Percentiles rank a stretch among this genome's conserved stretches.
These are phyloP conservation scores for Macrotis lagotis DNA, from an alignment of 2,113 vertebrate species.

Conservation along the genomic window DNA sequence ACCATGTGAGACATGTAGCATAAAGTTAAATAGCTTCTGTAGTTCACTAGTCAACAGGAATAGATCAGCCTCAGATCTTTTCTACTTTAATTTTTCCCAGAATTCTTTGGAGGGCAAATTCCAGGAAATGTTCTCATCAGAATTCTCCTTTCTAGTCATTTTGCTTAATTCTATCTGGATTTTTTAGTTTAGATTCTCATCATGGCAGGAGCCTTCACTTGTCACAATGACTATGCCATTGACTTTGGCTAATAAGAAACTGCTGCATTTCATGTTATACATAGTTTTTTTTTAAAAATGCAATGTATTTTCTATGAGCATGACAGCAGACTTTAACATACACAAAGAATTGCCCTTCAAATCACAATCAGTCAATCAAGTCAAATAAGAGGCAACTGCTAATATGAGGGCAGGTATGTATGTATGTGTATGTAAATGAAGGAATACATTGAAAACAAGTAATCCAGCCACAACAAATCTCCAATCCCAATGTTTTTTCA, in stretches of 20 bases:
- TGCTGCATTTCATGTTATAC: not conserved
- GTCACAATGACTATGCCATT: too few species aligned
- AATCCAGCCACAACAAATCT: rapidly evolving
- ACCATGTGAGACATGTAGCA: too few species aligned
- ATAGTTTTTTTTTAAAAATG: not conserved
- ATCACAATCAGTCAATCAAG: not conserved
- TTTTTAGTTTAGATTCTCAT: not conserved
- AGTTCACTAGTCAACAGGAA: not conserved
- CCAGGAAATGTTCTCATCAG: not conserved
- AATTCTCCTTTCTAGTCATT: not conserved
- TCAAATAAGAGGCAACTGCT: not conserved
- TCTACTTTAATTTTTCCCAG: not conserved
- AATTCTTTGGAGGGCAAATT: not conserved
- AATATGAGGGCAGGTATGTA: not conserved
- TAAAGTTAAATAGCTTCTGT: conserved; percentile 22
- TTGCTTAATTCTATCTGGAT: not conserved
- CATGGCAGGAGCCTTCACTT: not conserved
- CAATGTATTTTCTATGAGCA: rapidly evolving
- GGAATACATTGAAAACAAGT: not conserved
- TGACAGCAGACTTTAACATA: not conserved
- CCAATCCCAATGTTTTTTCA: not conserved
- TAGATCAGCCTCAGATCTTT: not conserved
- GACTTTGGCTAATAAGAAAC: not conserved
- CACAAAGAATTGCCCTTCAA: rapidly evolving
- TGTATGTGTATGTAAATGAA: not conserved